Conservation (phyloP, 2,113 vertebrate species). For the Bujurquina vittata region DNA sequence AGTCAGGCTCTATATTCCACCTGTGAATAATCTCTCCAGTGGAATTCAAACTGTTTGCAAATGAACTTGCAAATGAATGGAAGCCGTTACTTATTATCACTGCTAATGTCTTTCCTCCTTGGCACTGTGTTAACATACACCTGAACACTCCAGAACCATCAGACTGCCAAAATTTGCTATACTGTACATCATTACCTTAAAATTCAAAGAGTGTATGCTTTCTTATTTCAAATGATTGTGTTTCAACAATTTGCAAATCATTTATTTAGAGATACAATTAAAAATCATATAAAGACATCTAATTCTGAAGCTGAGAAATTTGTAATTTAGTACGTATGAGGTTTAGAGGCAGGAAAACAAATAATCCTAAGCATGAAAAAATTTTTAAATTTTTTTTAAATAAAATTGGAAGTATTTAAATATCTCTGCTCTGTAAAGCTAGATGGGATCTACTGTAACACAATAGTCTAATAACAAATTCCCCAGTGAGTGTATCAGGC, state of each 20-base stretch:
- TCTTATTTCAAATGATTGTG: not conserved
- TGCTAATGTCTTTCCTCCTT: not conserved
- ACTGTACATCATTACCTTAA: not conserved
- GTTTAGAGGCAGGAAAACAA: not conserved
- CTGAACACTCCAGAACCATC: too few relatives aligned
- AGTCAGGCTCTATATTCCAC: too few relatives aligned
- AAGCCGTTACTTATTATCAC: not conserved
- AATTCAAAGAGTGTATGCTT: not conserved
- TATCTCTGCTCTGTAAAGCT: not conserved
- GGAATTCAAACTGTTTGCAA: not conserved
- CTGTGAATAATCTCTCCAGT: not conserved
- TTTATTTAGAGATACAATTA: not conserved
- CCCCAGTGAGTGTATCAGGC: not conserved
- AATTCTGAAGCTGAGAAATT: not conserved
- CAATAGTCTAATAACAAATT: not conserved
- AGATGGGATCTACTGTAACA: not conserved
- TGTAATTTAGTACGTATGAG: not conserved
- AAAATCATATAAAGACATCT: not conserved
- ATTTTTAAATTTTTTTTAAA: not conserved
- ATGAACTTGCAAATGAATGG: not conserved
- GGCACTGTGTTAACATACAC: too few relatives aligned
- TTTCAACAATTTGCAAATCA: fast-evolving
- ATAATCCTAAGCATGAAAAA: not conserved
- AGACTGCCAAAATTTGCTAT: not conserved
- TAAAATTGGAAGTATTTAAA: not conserved